Evolutionary conservation across 1,140 invertebrate species (phyloP), one percentile per base, ranked within the genome.

Genomic region (Rhizoglyphus robini): DNA sequence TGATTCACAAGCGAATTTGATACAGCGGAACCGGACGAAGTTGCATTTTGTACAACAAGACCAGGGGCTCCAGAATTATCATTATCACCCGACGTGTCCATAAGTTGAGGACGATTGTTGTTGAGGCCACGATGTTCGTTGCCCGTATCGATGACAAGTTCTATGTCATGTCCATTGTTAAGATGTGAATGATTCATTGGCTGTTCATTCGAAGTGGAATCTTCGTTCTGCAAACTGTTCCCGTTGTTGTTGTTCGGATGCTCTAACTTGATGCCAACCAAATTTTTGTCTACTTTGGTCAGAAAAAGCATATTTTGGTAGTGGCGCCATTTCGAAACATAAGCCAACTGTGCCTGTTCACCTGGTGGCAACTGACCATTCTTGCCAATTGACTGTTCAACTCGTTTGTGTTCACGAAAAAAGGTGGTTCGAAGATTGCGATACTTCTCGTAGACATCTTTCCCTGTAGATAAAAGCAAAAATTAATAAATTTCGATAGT

Each of bases 391-490:
- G 58, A 60, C 13, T 27, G 15, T 32, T 13, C 36, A 27, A 60
- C 58, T 23, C 58, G 58, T 32, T 60, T 60, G 36, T 60, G 58
- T 60, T 60, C 58, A 32, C 58, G 58, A 60, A 60, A 60, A 32
- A 60, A 60, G n/a, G 58, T 60, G 13, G 58, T 60, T 29, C 58
- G 58, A n/a, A 60, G 27, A 46, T 60, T 60, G 1, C 58, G 58
- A 60, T 60, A 60, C 36, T 60, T 60, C 36, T 60, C 58, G 29
- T 60, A 60, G 27, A 60, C 58, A 60, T 60, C 58, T 60, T 60
- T 60, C 13, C 58, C 58, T 60, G 13, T 38, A 23, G 5, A 4
- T 11, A 4, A 59, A 59, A 29, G 18, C 8, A 18, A 41, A 41
- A 29, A 59, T 23, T 29, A 4, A 29, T 4, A 38, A 4, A 4